Conservation (phyloP, 2,113 vertebrate genomes). For the Eonycteris spelaea region DNA sequence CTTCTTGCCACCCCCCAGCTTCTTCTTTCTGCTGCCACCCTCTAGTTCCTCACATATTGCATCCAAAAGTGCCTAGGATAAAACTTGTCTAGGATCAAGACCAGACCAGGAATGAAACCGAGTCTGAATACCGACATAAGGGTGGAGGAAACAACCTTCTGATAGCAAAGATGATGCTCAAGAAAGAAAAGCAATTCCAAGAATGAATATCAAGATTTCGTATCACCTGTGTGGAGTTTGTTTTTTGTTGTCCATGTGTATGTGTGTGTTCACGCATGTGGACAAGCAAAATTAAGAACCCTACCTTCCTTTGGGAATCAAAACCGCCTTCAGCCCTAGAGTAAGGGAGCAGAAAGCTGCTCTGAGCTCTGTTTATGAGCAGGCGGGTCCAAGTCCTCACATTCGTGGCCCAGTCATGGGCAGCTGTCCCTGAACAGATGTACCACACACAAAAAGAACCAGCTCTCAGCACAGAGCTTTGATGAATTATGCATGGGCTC, state of each 20-base stretch:
- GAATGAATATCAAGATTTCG: not conserved
- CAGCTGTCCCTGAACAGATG: constrained; percentile 70
- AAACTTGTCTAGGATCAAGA: constrained; percentile 56
- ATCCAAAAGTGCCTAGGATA: constrained; percentile 72
- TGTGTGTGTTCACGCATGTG: not conserved
- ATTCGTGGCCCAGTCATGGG: not conserved
- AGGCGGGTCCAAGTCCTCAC: not conserved
- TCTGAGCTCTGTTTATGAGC: not conserved
- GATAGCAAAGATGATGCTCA: not conserved
- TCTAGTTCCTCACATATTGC: constrained; percentile 23
- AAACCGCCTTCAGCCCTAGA: constrained; percentile 49
- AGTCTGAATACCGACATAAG: constrained; percentile 67
- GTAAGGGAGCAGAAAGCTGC: constrained; percentile 49
- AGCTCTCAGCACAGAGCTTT: constrained; percentile 37
- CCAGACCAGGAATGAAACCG: constrained; percentile 65
- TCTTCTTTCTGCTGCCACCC: constrained; percentile 48
- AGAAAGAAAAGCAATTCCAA: constrained; percentile 7
- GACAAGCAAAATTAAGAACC: not conserved
- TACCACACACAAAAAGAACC: constrained; percentile 55
- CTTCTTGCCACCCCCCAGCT: constrained; percentile 43
- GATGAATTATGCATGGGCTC: constrained; percentile 78
- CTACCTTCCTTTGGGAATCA: constrained; percentile 51
- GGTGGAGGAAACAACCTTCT: constrained; percentile 12
- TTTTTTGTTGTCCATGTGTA: not conserved
- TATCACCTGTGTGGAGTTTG: not conserved